Conservation (phyloP, 2,797 vertebrate species). For the Clarias laeviceps region DNA sequence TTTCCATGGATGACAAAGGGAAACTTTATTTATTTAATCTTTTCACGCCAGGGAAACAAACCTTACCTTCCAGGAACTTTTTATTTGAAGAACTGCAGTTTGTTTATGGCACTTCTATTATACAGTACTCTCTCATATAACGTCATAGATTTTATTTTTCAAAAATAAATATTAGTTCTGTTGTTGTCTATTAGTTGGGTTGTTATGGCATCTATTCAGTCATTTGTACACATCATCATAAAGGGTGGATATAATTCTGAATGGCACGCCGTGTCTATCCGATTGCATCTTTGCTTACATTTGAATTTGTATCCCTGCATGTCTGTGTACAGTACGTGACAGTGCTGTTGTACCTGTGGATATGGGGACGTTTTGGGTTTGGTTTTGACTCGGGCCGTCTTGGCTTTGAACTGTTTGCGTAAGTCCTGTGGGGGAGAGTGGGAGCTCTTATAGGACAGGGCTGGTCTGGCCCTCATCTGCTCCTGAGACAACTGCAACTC, state of each 20-base stretch:
- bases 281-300: neutral
- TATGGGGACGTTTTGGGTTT: constrained; percentile 85
- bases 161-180: neutral
- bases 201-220: neutral
- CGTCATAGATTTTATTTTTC: neutral
- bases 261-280: neutral
- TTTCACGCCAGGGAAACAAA: neutral
- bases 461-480: constrained; percentile 79
- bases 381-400: constrained; percentile 80
- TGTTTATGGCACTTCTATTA: neutral
- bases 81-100: no score
- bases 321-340: neutral
- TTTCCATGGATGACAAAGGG: neutral
- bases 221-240: neutral
- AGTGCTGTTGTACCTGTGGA: constrained; percentile 76
- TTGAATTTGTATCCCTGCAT: neutral
- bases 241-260: neutral
- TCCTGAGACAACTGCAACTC: constrained; percentile 89
- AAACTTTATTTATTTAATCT: no score
- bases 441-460: constrained; percentile 78
- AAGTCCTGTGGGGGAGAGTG: constrained; percentile 81
- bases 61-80: no score
- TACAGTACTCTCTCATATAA: no score
- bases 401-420: constrained; percentile 83
- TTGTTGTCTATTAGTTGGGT: no score